phyloP scores from a whole-genome alignment of 2,888 invertebrate genomes.

The Eupithecia insigniata region DNA sequence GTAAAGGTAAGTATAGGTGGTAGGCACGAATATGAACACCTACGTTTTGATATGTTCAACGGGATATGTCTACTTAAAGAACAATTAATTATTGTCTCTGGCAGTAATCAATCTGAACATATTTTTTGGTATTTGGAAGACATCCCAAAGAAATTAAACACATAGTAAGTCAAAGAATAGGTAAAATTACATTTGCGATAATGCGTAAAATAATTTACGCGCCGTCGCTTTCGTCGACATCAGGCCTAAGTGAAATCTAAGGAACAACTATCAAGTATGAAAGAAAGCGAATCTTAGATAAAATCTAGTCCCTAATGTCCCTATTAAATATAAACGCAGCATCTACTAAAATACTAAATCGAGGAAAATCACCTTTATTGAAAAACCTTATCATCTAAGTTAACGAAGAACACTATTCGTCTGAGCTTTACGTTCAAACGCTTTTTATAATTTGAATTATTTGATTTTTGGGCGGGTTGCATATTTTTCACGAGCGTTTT shows the following conservation, averaged over 20 bases:
- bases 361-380: conserved; percentile 43
- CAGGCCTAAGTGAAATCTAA: conserved; percentile 20
- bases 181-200: neutral
- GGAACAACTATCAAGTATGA: conserved; percentile 26
- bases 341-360: conserved; percentile 48
- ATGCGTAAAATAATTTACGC: conserved; percentile 7
- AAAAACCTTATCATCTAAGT: conserved; percentile 50
- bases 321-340: conserved; percentile 46
- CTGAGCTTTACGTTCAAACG: conserved; percentile 15
- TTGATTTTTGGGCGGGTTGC: conserved; percentile 13
- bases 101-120: conserved; percentile 12
- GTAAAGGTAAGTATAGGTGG: neutral
- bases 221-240: conserved; percentile 8
- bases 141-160: conserved; percentile 32
- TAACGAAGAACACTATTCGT: conserved; percentile 42
- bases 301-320: no score
- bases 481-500: neutral
- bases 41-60: conserved; percentile 58
- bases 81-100: conserved; percentile 15
- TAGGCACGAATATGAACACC: conserved; percentile 5
- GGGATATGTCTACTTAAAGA: conserved; percentile 56
- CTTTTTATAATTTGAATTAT: neutral
- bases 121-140: conserved; percentile 34
- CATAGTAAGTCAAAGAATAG: neutral
- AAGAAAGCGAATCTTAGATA: conserved; percentile 46